These are phyloP conservation scores for Globodera ellingtonae DNA, from an alignment of 1,140 invertebrate species.

Conservation along the genomic window DNA sequence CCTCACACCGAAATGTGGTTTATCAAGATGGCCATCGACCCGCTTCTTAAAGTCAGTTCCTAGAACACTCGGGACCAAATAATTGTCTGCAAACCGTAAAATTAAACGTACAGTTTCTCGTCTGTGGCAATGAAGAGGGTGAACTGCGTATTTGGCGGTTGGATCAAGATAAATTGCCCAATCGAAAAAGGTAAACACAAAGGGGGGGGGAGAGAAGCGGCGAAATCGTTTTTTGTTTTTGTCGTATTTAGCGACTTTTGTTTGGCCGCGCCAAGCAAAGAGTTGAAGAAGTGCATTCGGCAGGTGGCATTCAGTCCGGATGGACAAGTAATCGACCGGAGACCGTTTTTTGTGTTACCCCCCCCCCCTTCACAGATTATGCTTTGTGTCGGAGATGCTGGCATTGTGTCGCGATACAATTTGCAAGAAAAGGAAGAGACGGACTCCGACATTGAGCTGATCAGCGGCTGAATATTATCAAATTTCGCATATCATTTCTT, in stretches of 20 bases:
- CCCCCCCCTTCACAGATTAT: background rate
- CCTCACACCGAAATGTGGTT: conserved; percentile 43
- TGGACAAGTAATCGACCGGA: conserved; percentile 15
- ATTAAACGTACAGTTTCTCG: conserved; percentile 27
- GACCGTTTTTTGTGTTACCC: background rate
- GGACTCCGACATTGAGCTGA: background rate
- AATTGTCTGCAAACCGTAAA: background rate
- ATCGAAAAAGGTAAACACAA: conserved; percentile 15
- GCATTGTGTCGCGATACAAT: conserved; percentile 21
- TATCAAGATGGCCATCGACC: conserved; percentile 38
- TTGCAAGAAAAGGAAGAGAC: background rate
- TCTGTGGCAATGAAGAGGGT: conserved; percentile 35
- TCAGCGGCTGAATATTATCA: background rate
- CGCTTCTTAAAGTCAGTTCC: conserved; percentile 19
- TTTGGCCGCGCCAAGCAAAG: conserved; percentile 31
- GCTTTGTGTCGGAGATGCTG: conserved; percentile 13
- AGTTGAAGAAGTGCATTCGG: conserved; percentile 36
- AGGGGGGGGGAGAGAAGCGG: no score
- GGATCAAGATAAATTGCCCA: conserved; percentile 28
- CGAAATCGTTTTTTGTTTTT: conserved; percentile 1
- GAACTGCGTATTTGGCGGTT: conserved; percentile 44
- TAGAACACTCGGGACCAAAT: background rate
- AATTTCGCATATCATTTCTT: background rate
- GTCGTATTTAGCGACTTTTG: conserved; percentile 30
- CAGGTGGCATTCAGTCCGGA: conserved; percentile 39